These are phyloP conservation scores for Crocallis elinguaria DNA, from an alignment of 2,888 invertebrate genomes.

Conservation along the genomic window DNA sequence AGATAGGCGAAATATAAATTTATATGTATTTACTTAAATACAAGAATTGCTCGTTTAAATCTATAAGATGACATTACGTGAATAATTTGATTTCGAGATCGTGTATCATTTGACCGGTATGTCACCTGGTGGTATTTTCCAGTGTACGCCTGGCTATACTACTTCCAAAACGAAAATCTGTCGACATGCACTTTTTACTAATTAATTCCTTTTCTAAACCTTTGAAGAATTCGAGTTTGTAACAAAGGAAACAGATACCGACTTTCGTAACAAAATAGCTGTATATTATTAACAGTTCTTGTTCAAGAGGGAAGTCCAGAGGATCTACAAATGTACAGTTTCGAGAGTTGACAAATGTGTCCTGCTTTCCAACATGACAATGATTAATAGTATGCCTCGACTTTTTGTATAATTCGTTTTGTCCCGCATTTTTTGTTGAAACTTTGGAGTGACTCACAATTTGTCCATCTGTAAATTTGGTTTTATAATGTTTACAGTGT, in stretches of 20 bases:
- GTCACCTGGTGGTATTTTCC: too few species aligned
- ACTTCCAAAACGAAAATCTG: too few species aligned
- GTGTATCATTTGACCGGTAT: too few species aligned
- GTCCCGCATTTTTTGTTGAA: constrained; percentile 15
- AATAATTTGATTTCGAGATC: too few species aligned
- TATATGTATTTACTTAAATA: too few species aligned
- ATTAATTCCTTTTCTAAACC: too few species aligned
- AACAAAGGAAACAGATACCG: not conserved
- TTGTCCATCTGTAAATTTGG: constrained; percentile 9
- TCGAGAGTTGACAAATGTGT: constrained; percentile 37
- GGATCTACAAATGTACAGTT: constrained; percentile 13
- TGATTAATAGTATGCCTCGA: constrained; percentile 34
- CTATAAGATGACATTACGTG: too few species aligned
- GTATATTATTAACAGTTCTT: constrained; percentile 14
- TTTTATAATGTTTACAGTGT: not conserved
- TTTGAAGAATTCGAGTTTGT: too few species aligned
- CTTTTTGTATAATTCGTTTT: constrained; percentile 35
- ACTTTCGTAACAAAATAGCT: not conserved
- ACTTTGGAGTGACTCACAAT: constrained; percentile 12
- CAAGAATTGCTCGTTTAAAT: too few species aligned
- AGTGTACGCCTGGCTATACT: too few species aligned
- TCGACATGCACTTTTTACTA: too few species aligned
- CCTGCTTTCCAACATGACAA: constrained; percentile 24
- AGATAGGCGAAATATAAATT: too few species aligned
- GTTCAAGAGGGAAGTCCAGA: constrained; percentile 3